Percentiles rank a stretch among this genome's conserved stretches.
Conservation (phyloP, 2,113 vertebrate genomes). For the Ramphastos sulfuratus region DNA sequence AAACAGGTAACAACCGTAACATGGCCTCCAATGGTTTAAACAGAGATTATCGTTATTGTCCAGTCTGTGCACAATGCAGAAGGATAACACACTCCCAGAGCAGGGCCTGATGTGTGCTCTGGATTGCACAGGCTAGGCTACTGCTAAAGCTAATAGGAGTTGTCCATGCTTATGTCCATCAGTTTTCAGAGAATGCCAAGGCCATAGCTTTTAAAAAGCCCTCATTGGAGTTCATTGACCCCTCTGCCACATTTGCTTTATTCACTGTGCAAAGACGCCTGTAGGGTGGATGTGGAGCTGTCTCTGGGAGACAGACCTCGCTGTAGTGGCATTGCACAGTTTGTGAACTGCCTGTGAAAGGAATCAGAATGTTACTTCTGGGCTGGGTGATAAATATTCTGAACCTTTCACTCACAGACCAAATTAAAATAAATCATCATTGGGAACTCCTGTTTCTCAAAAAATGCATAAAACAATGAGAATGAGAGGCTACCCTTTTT, state of each 20-base stretch:
- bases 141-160: not conserved
- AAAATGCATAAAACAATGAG: constrained; percentile 18
- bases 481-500: not conserved
- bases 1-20: not conserved
- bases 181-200: not conserved
- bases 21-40: not conserved
- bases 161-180: not conserved
- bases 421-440: constrained; percentile 28
- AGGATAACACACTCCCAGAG: not conserved
- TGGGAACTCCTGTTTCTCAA: constrained; percentile 43
- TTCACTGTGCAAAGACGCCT: not conserved
- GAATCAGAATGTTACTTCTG: not conserved
- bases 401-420: constrained; percentile 23
- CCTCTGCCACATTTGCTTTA: accelerated
- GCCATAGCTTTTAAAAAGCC: not conserved
- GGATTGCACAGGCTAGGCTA: not conserved
- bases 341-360: constrained; percentile 2
- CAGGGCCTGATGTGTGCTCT: not conserved
- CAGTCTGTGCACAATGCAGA: not conserved
- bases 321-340: not conserved
- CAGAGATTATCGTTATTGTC: not conserved
- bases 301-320: not conserved
- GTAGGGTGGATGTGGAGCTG: not conserved
- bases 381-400: constrained; percentile 28
- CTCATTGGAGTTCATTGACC: not conserved